Conservation (phyloP, 1,140 invertebrate genomes). For the Drosophila erecta region DNA sequence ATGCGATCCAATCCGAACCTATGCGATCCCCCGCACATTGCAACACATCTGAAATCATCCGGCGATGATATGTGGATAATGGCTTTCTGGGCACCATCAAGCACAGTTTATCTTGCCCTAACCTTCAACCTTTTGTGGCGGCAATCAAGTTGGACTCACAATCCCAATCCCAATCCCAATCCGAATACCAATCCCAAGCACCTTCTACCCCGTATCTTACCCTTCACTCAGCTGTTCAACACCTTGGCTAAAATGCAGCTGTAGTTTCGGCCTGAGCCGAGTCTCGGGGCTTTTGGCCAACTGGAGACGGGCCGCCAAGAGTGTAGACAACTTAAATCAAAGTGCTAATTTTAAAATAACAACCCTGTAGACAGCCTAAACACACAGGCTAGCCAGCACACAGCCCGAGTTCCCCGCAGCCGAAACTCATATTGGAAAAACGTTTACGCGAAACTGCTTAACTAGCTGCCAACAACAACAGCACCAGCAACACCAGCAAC, state of each 20-base stretch:
- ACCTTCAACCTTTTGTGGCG: slow-evolving; percentile 77
- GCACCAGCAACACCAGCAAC: slow-evolving; percentile 23
- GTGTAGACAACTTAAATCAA: slow-evolving; percentile 83
- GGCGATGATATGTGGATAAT: slow-evolving; percentile 78
- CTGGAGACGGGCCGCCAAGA: slow-evolving; percentile 78
- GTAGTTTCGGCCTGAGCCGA: slow-evolving; percentile 21
- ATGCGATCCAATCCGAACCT: slow-evolving; percentile 27
- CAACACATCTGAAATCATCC: slow-evolving; percentile 52
- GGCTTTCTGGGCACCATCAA: slow-evolving; percentile 62
- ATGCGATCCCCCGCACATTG: slow-evolving; percentile 25
- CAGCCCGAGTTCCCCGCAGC: slow-evolving; percentile 2
- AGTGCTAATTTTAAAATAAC: slow-evolving; percentile 83
- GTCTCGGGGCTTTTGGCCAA: slow-evolving; percentile 42
- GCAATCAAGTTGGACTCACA: slow-evolving; percentile 65
- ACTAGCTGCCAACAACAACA: slow-evolving; percentile 77
- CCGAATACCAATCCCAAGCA: not conserved
- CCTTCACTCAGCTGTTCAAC: slow-evolving; percentile 81
- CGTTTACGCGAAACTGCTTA: slow-evolving; percentile 81
- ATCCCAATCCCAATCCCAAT: not conserved
- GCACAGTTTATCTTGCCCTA: slow-evolving; percentile 76
- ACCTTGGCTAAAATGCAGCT: slow-evolving; percentile 64
- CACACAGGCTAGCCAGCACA: slow-evolving; percentile 61
- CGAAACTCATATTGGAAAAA: slow-evolving; percentile 74
- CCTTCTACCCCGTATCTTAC: slow-evolving; percentile 7
- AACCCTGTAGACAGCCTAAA: slow-evolving; percentile 80